Evolutionary conservation across 1,140 invertebrate species (phyloP).

Genomic region (Drusus annulatus): DNA sequence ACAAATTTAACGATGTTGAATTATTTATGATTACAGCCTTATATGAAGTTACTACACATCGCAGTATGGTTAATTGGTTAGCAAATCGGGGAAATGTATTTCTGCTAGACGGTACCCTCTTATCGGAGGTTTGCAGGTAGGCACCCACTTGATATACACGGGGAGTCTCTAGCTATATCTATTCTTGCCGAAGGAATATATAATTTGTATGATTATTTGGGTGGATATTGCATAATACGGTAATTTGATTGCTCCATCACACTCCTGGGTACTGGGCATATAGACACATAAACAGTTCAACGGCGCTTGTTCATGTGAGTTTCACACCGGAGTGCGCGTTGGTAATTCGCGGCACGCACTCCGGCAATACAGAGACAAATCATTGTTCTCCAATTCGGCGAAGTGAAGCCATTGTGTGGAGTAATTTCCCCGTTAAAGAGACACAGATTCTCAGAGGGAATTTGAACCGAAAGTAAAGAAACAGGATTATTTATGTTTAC

Average conservation of each 20-base stretch:
- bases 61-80: no score
- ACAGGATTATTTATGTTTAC: neutral
- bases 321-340: neutral
- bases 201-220: constrained; percentile 2
- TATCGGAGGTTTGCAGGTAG: no score
- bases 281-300: constrained; percentile 6
- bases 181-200: no score
- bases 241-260: constrained; percentile 16
- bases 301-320: constrained; percentile 23
- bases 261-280: neutral
- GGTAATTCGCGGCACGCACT: constrained; percentile 24
- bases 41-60: no score
- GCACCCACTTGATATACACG: neutral
- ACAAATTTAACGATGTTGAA: no score
- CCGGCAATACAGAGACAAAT: constrained; percentile 37
- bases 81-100: no score
- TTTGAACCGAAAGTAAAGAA: no score
- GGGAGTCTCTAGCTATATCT: neutral
- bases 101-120: no score
- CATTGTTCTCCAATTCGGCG: constrained; percentile 31
- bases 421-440: constrained; percentile 9
- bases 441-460: no score
- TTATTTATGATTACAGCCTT: no score
- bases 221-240: constrained; percentile 18
- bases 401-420: constrained; percentile 9